Conservation (phyloP, 2,797 vertebrate genomes). For the Typhlichthys eigenmanni region DNA sequence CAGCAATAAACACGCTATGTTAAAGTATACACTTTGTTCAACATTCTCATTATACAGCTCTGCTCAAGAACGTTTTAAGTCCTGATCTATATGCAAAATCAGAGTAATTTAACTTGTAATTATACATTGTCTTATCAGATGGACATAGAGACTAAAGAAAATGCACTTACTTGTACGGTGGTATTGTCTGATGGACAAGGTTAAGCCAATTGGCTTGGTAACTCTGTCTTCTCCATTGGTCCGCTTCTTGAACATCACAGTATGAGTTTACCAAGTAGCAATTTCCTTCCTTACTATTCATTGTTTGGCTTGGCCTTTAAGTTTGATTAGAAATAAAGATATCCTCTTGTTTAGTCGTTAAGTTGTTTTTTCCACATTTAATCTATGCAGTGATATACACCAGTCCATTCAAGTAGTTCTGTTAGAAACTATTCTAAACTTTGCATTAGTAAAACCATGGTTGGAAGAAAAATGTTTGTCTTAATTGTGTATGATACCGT, state of each 20-base stretch:
- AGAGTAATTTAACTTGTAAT: background rate
- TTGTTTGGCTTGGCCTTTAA: slow-evolving; percentile 11
- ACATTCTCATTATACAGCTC: background rate
- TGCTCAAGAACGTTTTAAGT: no score
- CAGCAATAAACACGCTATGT: slow-evolving; percentile 1
- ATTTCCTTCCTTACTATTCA: slow-evolving; percentile 60
- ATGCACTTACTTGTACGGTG: slow-evolving; percentile 51
- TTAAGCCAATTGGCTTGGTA: slow-evolving; percentile 57
- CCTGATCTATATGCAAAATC: no score
- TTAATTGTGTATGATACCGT: background rate
- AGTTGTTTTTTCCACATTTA: no score
- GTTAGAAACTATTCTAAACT: no score
- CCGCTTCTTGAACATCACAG: slow-evolving; percentile 57
- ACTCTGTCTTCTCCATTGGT: slow-evolving; percentile 55
- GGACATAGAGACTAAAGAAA: background rate
- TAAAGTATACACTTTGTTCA: background rate
- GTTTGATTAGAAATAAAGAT: background rate
- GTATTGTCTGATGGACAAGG: slow-evolving; percentile 59
- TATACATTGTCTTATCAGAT: background rate
- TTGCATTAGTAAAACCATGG: background rate
- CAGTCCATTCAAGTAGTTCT: no score
- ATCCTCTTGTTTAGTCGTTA: background rate
- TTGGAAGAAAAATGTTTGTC: slow-evolving; percentile 22
- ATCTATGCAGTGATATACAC: no score
- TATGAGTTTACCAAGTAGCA: slow-evolving; percentile 59